A percentile compares a stretch with the other conserved stretches of the same genome.
phyloP scores from a whole-genome alignment of 2,113 vertebrate species.

The Gopherus flavomarginatus region DNA sequence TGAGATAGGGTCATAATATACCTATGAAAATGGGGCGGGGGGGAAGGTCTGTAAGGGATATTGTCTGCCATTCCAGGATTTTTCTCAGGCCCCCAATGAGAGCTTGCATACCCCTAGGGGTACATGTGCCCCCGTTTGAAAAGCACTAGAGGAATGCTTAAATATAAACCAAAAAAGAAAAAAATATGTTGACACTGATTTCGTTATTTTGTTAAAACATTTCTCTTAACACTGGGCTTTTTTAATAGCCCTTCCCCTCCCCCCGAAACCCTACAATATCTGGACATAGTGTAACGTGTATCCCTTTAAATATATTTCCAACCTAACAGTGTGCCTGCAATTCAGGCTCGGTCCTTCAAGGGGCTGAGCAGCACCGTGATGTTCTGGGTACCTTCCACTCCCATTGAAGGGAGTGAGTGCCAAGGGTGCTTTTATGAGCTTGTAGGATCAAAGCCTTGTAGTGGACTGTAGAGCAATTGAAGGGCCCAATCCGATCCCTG shows the following conservation, averaged over 20 bases:
- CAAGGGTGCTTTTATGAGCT: neutral
- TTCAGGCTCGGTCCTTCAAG: neutral
- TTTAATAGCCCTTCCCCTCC: neutral
- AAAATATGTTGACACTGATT: slow-evolving; percentile 4
- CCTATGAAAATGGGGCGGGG: neutral
- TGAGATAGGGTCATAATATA: neutral
- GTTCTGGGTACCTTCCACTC: neutral
- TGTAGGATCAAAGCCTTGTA: neutral
- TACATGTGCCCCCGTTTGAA: neutral
- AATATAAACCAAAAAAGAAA: neutral
- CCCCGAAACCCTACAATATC: neutral
- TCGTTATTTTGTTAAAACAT: slow-evolving; percentile 45
- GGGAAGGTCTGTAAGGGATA: neutral
- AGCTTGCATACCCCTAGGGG: neutral
- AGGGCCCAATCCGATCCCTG: neutral
- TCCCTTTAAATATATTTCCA: slow-evolving; percentile 28
- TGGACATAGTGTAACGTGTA: slow-evolving; percentile 43
- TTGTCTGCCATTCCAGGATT: neutral
- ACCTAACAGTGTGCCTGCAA: neutral
- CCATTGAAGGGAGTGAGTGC: neutral
- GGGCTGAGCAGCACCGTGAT: neutral
- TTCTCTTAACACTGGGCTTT: neutral
- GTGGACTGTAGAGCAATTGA: fast-evolving
- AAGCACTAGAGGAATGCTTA: slow-evolving; percentile 23
- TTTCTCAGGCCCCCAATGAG: neutral